Evolutionary conservation across 2,113 vertebrate genomes (phyloP), one percentile per base, ranked within the genome.

Genomic region (Notechis scutatus): DNA sequence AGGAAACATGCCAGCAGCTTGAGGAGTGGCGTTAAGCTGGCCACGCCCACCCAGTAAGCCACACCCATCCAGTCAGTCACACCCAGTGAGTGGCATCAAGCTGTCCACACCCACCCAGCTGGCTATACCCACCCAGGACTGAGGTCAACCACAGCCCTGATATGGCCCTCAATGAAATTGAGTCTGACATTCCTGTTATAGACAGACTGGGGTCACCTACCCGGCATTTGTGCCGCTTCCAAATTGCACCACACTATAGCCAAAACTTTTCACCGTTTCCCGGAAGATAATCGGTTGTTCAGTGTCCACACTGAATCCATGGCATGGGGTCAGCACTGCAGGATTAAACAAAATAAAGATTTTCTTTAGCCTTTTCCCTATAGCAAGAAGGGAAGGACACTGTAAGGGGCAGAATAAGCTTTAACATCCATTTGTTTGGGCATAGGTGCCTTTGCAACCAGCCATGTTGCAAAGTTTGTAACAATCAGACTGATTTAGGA

Each of bases 271-370:
- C 20, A 91, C 95, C 0, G 69, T 88, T 81, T 94, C 92, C 85
- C 88, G 91, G 92, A 97, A 97, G 88, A 90, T 74, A 15, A 90
- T 45, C 9, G 95, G 61, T 0, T 90, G 90, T 93, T 97, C 93
- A 0, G 95, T 96, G 89, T 97, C 97, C 94, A 97, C 21, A 92
- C 96, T 97, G 93, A 97, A 97, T 20, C 95, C 96, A 7, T 85
- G 91, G 90, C 95, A 95, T 5, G 91, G 64, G 29, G 87, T 57
- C 64, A 97, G 50, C 11, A 29, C 97, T 97, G 50, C 10, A 64
- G 52, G 93, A n/a, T 90, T 29, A 90, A 87, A 24, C 34, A 39
- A 42, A 57, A n/a, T 59, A 20, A 64, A 52, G 39, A 81, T 7
- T 1, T 85, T 56, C 5, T 23, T 21, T 42, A 94, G 20, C 23